Conservation (phyloP, 2,113 vertebrate genomes). For the Leucopternis melanops region DNA sequence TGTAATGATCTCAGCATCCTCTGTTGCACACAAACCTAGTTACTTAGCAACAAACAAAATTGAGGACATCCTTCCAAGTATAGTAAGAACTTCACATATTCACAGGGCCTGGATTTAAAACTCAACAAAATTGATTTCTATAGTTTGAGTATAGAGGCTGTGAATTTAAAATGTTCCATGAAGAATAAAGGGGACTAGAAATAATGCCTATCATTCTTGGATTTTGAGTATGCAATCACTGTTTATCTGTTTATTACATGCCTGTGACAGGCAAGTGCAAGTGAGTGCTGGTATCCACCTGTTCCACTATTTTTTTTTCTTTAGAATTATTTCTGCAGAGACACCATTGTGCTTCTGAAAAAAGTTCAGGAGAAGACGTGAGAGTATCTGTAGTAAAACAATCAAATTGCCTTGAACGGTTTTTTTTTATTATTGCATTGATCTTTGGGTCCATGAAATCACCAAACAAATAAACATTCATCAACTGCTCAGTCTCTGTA, state of each 20-base stretch:
- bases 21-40: background rate
- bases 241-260: background rate
- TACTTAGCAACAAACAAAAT: background rate
- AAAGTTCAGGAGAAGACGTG: background rate
- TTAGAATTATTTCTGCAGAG: background rate
- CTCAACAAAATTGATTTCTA: background rate
- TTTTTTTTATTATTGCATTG: background rate
- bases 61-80: background rate
- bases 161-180: background rate
- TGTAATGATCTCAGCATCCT: background rate
- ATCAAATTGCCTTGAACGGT: background rate
- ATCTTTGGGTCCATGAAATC: background rate
- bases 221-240: background rate
- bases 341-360: background rate
- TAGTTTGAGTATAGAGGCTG: background rate
- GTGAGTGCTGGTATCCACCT: background rate
- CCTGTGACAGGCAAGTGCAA: background rate
- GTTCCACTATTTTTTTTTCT: background rate
- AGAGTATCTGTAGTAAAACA: background rate
- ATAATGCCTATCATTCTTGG: background rate
- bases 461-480: background rate
- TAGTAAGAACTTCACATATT: constrained; percentile 8
- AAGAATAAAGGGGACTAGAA: constrained; percentile 2
- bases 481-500: background rate
- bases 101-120: constrained; percentile 9